Evolutionary conservation across 2,888 invertebrate genomes (phyloP).

Genomic region (Clusia tigrina): DNA sequence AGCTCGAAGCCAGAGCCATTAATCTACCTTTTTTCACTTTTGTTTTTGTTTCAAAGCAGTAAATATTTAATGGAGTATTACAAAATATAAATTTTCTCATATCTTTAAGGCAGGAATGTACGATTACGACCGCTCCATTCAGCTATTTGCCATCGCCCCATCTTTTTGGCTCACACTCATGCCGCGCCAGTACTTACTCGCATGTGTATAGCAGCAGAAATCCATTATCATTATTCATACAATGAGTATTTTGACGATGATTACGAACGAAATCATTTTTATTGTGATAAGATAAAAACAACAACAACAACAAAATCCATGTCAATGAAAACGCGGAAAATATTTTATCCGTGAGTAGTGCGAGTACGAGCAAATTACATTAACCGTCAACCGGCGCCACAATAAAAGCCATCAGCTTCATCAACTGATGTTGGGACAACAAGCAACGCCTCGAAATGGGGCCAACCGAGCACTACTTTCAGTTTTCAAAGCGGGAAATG

Average conservation of each 20-base stretch:
- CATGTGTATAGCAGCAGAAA: background rate
- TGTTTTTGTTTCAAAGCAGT: too few relatives aligned
- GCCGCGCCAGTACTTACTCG: background rate
- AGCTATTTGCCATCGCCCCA: too few relatives aligned
- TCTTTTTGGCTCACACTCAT: background rate
- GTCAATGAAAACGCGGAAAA: constrained; percentile 4
- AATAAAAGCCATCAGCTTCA: background rate
- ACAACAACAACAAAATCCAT: too few relatives aligned
- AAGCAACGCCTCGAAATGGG: background rate
- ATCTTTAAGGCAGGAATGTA: too few relatives aligned
- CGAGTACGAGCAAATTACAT: background rate
- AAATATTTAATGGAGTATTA: background rate
- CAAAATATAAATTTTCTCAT: background rate
- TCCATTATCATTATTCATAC: constrained; percentile 1
- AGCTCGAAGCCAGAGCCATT: too few relatives aligned
- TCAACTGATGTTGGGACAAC: too few relatives aligned
- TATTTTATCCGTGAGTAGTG: background rate
- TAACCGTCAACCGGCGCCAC: background rate
- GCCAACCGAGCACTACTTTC: background rate
- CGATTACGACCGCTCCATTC: too few relatives aligned
- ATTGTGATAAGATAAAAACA: constrained; percentile 9
- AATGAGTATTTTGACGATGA: background rate
- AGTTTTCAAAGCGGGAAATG: background rate
- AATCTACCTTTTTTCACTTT: too few relatives aligned
- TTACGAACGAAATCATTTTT: background rate